Conservation (phyloP, 2,888 invertebrate species). For the Hyposoter didymator region DNA sequence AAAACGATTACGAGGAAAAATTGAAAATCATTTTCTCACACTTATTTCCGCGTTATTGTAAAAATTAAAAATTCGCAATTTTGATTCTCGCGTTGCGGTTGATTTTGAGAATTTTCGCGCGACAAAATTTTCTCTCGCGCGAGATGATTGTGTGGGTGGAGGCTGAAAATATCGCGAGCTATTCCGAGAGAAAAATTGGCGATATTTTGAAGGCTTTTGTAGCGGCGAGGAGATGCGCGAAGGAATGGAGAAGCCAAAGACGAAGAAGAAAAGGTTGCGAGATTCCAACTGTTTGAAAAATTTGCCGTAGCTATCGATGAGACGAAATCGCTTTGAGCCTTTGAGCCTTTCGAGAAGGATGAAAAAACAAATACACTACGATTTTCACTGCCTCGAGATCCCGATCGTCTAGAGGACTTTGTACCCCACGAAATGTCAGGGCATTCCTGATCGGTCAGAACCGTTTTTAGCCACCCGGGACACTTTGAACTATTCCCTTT, state of each 20-base stretch:
- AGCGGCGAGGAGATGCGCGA: background rate
- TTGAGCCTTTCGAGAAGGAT: slow-evolving; percentile 13
- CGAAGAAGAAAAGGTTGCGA: background rate
- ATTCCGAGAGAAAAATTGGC: slow-evolving; percentile 46
- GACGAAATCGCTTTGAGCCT: slow-evolving; percentile 28
- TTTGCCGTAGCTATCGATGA: slow-evolving; percentile 45
- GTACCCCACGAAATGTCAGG: slow-evolving; percentile 71
- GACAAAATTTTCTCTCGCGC: background rate
- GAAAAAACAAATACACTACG: background rate
- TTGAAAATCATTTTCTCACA: no score
- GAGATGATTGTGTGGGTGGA: slow-evolving; percentile 31
- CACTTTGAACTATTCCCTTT: slow-evolving; percentile 73
- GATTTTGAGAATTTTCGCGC: slow-evolving; percentile 34
- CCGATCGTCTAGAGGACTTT: slow-evolving; percentile 35
- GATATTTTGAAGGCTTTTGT: slow-evolving; percentile 39
- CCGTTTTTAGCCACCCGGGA: slow-evolving; percentile 78
- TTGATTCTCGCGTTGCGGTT: background rate
- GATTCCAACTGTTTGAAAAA: slow-evolving; percentile 41
- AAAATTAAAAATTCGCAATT: background rate
- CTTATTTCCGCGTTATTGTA: background rate
- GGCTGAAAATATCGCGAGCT: slow-evolving; percentile 19
- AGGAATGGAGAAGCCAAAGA: background rate
- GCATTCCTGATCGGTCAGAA: slow-evolving; percentile 80
- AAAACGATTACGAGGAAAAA: background rate
- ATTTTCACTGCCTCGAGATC: background rate